These are phyloP conservation scores for Anolis sagrei DNA, from an alignment of 2,113 vertebrate species.

Conservation along the genomic window DNA sequence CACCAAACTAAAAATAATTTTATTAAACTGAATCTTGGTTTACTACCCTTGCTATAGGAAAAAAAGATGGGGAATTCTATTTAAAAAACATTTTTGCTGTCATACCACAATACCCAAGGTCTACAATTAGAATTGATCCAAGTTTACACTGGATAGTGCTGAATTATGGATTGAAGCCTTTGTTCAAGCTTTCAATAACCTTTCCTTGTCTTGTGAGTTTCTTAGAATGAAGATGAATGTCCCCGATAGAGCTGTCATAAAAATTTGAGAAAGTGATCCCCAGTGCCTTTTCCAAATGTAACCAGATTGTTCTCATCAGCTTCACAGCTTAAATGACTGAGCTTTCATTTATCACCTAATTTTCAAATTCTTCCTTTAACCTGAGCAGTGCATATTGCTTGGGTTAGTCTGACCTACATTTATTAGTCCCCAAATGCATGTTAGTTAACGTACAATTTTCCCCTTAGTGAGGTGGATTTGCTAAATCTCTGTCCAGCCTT, in stretches of 20 bases:
- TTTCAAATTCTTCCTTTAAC: slow-evolving; percentile 3
- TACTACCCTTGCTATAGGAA: neutral
- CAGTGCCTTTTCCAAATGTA: neutral
- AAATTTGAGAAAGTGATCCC: neutral
- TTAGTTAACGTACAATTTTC: neutral
- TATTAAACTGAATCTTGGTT: neutral
- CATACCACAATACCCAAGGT: too few relatives aligned
- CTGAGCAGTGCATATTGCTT: neutral
- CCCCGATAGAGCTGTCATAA: slow-evolving; percentile 9
- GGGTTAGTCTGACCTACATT: neutral
- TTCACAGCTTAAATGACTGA: slow-evolving; percentile 9
- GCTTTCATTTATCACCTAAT: slow-evolving; percentile 24
- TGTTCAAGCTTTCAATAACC: neutral
- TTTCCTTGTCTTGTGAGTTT: neutral
- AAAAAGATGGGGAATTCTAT: neutral
- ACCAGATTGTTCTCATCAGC: slow-evolving; percentile 15
- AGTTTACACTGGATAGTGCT: too few relatives aligned
- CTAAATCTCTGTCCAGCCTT: neutral
- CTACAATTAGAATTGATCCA: neutral
- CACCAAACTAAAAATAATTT: neutral
- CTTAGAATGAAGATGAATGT: neutral
- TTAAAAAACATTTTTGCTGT: neutral
- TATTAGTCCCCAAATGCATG: slow-evolving; percentile 4
- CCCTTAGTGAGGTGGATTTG: neutral
- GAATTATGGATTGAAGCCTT: neutral